phyloP scores from a whole-genome alignment of 2,797 vertebrate genomes.

The Sylvilagus floridanus region DNA sequence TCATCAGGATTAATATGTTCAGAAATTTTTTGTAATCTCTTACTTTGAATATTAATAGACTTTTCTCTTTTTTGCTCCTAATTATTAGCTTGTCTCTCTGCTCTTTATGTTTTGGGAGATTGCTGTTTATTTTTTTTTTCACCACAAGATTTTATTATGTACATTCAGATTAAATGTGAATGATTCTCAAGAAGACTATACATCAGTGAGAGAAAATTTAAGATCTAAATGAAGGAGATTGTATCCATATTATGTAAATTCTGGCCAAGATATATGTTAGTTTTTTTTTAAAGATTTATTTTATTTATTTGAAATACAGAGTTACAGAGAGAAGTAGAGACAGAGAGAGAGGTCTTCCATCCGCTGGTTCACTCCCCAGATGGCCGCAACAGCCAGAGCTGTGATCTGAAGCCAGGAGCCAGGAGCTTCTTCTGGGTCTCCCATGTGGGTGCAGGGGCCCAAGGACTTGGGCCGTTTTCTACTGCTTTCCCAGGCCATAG shows the following conservation, averaged over 20 bases:
- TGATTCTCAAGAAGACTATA: constrained; percentile 16
- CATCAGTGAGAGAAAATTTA: constrained; percentile 67
- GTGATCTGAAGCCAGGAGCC: too few relatives aligned
- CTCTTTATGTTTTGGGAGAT: not conserved
- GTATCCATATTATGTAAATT: constrained; percentile 70
- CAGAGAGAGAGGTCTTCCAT: too few relatives aligned
- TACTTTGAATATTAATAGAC: not conserved
- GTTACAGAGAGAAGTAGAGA: too few relatives aligned
- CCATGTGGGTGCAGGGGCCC: too few relatives aligned
- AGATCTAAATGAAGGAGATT: constrained; percentile 63
- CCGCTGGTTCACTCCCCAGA: too few relatives aligned
- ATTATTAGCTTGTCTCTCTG: not conserved
- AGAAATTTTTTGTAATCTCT: not conserved
- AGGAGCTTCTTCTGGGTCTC: too few relatives aligned
- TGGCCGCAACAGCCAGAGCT: too few relatives aligned
- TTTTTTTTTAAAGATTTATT: constrained; percentile 25
- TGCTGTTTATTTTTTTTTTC: not conserved
- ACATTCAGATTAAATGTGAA: constrained; percentile 66
- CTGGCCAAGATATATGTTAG: constrained; percentile 71
- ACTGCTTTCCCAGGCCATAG: too few relatives aligned
- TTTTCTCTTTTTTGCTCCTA: not conserved
- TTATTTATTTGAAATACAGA: too few relatives aligned
- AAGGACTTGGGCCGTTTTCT: too few relatives aligned
- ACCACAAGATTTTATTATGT: constrained; percentile 55
- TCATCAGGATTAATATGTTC: not conserved